Evolutionary conservation across 2,113 vertebrate species (phyloP).

Genomic region (Pelodiscus sinensis): DNA sequence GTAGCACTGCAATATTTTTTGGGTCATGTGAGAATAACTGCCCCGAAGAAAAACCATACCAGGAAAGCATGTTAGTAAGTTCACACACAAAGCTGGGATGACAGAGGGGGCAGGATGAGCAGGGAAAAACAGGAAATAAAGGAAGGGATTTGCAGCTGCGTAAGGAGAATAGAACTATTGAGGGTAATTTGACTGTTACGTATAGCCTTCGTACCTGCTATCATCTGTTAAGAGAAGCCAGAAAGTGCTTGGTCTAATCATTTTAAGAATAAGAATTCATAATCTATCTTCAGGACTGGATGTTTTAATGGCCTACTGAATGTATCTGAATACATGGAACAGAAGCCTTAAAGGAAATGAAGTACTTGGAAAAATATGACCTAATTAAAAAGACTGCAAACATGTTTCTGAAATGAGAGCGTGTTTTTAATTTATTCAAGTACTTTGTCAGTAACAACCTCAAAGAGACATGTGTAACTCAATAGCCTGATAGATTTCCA

Average conservation of each 20-base stretch:
- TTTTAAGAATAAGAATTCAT: conserved; percentile 41
- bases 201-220: background rate
- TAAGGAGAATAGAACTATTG: background rate
- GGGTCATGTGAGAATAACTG: background rate
- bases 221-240: background rate
- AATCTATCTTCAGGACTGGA: conserved; percentile 19
- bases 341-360: conserved; percentile 47
- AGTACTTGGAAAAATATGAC: conserved; percentile 44
- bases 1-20: background rate
- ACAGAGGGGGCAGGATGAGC: background rate
- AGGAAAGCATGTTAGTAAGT: background rate
- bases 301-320: conserved; percentile 55
- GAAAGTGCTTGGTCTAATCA: background rate
- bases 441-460: conserved; percentile 26
- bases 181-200: background rate
- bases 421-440: conserved; percentile 34
- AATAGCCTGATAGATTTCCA: conserved; percentile 2
- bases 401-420: conserved; percentile 42
- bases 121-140: background rate
- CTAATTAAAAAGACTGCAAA: conserved; percentile 62
- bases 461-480: background rate
- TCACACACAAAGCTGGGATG: background rate
- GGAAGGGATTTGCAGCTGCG: background rate
- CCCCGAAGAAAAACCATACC: background rate
- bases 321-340: background rate